Base-by-base conservation (phyloP, 1,140 invertebrate genomes). In the Coboldia fuscipes region DNA sequence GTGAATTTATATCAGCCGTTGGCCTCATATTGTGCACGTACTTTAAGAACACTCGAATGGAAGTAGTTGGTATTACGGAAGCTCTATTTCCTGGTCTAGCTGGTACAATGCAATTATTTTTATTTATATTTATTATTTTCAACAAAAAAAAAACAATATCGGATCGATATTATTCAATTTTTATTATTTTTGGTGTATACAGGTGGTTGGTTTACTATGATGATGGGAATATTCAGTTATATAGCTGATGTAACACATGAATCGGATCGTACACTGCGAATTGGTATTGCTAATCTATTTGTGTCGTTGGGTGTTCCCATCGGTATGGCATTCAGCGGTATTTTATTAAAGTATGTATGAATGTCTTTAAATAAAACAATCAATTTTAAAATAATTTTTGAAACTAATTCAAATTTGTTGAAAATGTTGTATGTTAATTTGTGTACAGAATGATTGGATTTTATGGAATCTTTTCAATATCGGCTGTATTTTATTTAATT, bases 171-270 rank as follows among this genome's bases (percentile, higher is more conserved):
- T n/a, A n/a, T n/a, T n/a, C n/a, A n/a, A n/a, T n/a, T n/a, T n/a
- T n/a, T 5, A 3, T 18, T 22, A n/a, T 34, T 34, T 7, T 18
- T 10, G 28, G 10, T 28, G 4, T 5, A 3, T 22, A 3, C 13
- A 35, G 80, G 80, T 2, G 82, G 82, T 2, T 83, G 76, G 70
- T 79, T 85, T 42, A 81, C 79, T 13, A 77, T 86, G 69, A 72
- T 86, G 39, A 85, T 88, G 74, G 78, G 78, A 10, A 72, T 81
- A 21, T 89, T 88, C 50, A 86, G 82, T 49, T 89, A 86, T 44
- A 77, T 90, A 26, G 78, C 72, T 1, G 82, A 89, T 48, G 73
- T 85, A 7, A 85, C 83, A 0, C 72, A 72, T 5, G 66, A 77
- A 33, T 71, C 80, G 49, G 75, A 71, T 36, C 66, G 83, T 37